Conservation (phyloP, 1,140 invertebrate species). For the Eurosta solidaginis region DNA sequence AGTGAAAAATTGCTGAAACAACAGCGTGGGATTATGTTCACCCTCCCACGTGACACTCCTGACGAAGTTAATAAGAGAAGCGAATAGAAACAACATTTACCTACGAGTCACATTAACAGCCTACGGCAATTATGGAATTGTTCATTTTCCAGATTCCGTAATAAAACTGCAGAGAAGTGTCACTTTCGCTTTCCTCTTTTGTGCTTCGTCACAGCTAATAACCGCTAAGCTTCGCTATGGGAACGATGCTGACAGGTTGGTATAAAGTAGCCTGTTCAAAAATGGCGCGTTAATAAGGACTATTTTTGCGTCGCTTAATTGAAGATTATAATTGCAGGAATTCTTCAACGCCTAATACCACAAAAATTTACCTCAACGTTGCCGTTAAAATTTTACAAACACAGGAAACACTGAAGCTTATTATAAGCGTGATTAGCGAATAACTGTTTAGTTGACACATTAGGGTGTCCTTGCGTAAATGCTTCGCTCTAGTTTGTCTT, state of each 20-base stretch:
- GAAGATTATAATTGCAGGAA: constrained; percentile 14
- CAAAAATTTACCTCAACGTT: neutral
- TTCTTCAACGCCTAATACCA: neutral
- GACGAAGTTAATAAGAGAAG: neutral
- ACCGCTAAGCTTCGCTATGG: neutral
- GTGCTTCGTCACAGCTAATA: neutral
- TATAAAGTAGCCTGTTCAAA: neutral
- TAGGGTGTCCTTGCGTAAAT: too few relatives aligned
- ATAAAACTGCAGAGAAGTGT: neutral
- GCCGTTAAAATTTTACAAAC: too few relatives aligned
- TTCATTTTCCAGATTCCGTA: neutral
- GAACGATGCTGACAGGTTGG: neutral
- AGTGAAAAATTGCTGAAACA: neutral
- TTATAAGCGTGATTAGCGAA: too few relatives aligned
- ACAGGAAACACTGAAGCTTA: too few relatives aligned
- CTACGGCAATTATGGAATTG: neutral
- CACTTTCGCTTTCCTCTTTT: neutral
- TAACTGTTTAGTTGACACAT: too few relatives aligned
- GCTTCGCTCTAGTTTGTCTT: too few relatives aligned
- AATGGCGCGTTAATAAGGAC: constrained; percentile 5
- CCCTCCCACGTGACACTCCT: neutral
- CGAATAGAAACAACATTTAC: neutral
- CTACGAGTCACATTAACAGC: neutral
- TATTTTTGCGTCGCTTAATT: too few relatives aligned
- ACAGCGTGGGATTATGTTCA: neutral